Conservation (phyloP, 1,140 invertebrate species). For the Carcinoscorpius rotundicauda region DNA sequence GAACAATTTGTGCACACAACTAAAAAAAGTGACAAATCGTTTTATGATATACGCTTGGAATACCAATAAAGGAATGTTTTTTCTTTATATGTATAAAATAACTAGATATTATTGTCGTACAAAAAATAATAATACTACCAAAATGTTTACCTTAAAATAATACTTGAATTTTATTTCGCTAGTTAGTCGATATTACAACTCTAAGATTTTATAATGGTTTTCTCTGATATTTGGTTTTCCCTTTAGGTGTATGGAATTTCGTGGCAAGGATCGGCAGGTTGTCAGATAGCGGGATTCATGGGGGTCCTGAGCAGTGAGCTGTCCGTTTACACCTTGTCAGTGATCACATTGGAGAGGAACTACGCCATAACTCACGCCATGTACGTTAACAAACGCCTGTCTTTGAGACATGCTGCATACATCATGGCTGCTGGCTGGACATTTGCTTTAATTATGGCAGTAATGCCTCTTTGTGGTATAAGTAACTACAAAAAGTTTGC, state of each 20-base stretch:
- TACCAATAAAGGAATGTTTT: too few relatives aligned
- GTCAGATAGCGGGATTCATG: conserved; percentile 87
- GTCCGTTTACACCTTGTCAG: conserved; percentile 85
- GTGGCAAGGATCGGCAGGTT: conserved; percentile 91
- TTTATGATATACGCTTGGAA: too few relatives aligned
- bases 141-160: too few relatives aligned
- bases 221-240: not conserved
- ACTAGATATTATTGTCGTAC: too few relatives aligned
- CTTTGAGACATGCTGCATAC: conserved; percentile 64
- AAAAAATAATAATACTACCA: too few relatives aligned
- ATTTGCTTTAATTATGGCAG: conserved; percentile 77
- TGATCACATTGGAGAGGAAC: conserved; percentile 91
- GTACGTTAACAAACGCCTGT: conserved; percentile 87
- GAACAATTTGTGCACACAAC: too few relatives aligned
- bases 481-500: conserved; percentile 94
- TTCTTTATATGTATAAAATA: too few relatives aligned
- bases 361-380: conserved; percentile 96
- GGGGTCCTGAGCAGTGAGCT: conserved; percentile 90
- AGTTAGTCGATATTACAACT: too few relatives aligned
- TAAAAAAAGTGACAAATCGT: too few relatives aligned
- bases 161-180: too few relatives aligned
- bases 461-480: conserved; percentile 76
- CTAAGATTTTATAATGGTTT: too few relatives aligned
- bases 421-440: conserved; percentile 73
- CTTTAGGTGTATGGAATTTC: conserved; percentile 76